Base-by-base conservation (phyloP, 2,797 vertebrate species). In the Xenopus petersii region DNA sequence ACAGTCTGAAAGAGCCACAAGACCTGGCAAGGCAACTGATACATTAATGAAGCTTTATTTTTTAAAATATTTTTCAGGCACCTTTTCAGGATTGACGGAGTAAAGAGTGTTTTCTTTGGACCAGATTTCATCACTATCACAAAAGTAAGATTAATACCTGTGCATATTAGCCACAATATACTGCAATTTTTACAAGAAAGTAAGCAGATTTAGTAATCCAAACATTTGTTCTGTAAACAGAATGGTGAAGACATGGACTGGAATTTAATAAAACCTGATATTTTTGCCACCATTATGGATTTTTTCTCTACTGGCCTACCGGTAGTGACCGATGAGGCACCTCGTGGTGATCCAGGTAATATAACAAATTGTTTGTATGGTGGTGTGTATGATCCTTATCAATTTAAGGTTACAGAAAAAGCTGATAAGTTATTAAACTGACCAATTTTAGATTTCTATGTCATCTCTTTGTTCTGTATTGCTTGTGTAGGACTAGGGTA, bases 231-330 rank as follows among this genome's bases (percentile, higher is more conserved):
- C 17, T 10, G n/a, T 10, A 83, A 61, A 4, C 11, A 93, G 91
- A 88, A 87, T n/a, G 88, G 70, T 70, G 89, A 91, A 82, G 89
- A 89, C 10, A 71, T 90, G 81, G 88, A 92, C 5, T 93, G 91
- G 92, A 93, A 92, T 80, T 84, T 93, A 73, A 77, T 93, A 67
- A 99, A 98, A 83, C 98, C 98, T 9, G 97, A 99, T 81, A 93
- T 99, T 64, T 99, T 96, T 83, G 98, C 98, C 79, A 84, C 94
- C 71, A 95, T 99, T 70, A 99, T 99, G 96, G 98, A 99, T 87
- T 99, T 99, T 84, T 99, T 95, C 85, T 93, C 95, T 6, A 94
- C 96, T 48, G 96, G 97, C 33, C 90, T 99, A 74, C 98, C 98
- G 67, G 85, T 99, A n/a, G 84, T 99, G 51, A 96, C 91, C 58